Percentiles rank a stretch among this genome's conserved stretches.
phyloP scores from a whole-genome alignment of 1,140 invertebrate species.

The Ceratina australensis region DNA sequence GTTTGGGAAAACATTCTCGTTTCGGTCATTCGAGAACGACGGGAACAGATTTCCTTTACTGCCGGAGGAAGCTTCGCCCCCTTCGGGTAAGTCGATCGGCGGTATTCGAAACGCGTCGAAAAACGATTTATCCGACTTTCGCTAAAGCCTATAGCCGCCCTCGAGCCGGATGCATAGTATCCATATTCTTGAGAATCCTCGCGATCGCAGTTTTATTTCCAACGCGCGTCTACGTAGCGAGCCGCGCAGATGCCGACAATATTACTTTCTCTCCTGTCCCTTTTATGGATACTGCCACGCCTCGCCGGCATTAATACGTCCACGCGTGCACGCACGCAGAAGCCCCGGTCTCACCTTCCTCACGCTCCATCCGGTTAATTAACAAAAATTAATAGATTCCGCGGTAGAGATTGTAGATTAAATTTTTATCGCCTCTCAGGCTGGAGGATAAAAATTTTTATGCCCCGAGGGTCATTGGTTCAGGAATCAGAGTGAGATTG shows the following conservation, averaged over 20 bases:
- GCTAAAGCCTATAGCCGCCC: no score
- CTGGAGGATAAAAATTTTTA: no score
- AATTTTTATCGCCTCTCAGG: background rate
- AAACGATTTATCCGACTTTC: constrained; percentile 59
- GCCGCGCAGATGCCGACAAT: constrained; percentile 74
- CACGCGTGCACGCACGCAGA: background rate
- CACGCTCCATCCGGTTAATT: background rate
- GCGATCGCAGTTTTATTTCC: constrained; percentile 54
- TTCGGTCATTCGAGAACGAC: constrained; percentile 50
- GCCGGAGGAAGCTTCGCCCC: constrained; percentile 35
- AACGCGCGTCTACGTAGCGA: constrained; percentile 16
- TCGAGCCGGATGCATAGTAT: background rate
- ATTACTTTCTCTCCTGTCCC: constrained; percentile 75
- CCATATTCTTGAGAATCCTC: constrained; percentile 33
- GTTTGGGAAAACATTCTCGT: constrained; percentile 52
- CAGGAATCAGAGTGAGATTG: no score
- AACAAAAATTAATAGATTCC: background rate
- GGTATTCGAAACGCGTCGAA: constrained; percentile 65
- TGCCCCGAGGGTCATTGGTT: no score
- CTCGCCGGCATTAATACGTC: constrained; percentile 54
- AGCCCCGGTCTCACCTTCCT: constrained; percentile 1
- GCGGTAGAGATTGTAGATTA: background rate
- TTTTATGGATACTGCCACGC: constrained; percentile 78
- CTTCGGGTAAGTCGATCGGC: constrained; percentile 26
- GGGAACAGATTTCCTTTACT: constrained; percentile 69